Base-by-base conservation (phyloP, 1,140 invertebrate genomes). In the Cyrtorhinus lividipennis region DNA sequence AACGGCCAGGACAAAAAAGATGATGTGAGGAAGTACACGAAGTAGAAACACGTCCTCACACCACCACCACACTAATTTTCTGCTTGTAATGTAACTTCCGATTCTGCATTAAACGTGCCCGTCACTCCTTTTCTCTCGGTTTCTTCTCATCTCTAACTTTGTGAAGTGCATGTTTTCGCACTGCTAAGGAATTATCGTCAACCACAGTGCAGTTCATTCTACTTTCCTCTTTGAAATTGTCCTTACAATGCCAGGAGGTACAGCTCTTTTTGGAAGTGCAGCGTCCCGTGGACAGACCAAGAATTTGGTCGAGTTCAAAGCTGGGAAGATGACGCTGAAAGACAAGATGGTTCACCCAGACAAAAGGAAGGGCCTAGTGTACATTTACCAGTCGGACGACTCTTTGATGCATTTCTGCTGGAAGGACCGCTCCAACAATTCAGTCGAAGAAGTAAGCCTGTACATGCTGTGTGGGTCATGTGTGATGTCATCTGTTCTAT, bases 391-490 rank as follows among this genome's bases (percentile, higher is more conserved):
- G 71, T 88, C 90, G 23, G 94, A 98, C 65, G 96, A 99, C 76
- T 89, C 90, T 8, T 77, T 98, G 23, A 95, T 95, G 85, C 94
- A 98, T 76, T 95, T 98, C 71, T 97, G 92, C 74, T 98, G 95
- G 95, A 96, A 96, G 76, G 93, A 97, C 76, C 81, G 94, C 45
- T 83, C 83, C 44, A 83, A 83, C 53, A 84, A 84, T 61, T 77
- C 77, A 15, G 78, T 87, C 30, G 88, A 89, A 76, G 86, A 90
- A 77, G 87, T 88, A 75, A 73, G 70, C 68, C 30, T 38, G 5
- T 8, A 38, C 30, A 38, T 46, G 2, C 62, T 57, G 13, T 62
- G 15, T 20, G 5, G 10, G n/a, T 45, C 38, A 12, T 10, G 10
- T 12, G 10, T 45, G 38, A 45, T 45, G 38, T 45, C 38, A 12